A percentile compares a stretch with the other conserved stretches of the same genome.
These are phyloP conservation scores for Allophyes oxyacanthae DNA, from an alignment of 2,888 invertebrate species.

Conservation along the genomic window DNA sequence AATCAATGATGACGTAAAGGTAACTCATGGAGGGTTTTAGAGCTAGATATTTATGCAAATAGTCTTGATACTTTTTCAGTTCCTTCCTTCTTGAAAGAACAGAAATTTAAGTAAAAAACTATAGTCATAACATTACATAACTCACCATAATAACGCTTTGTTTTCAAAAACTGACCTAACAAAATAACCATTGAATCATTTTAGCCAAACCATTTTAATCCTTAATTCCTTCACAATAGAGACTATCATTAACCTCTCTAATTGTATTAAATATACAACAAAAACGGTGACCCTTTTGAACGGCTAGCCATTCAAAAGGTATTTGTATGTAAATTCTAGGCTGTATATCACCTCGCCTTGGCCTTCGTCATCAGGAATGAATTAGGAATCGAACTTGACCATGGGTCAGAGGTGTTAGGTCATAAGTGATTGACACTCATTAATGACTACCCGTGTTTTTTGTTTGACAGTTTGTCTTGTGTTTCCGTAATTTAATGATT, in stretches of 20 bases:
- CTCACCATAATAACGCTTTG: conserved; percentile 12
- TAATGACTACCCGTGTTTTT: conserved; percentile 64
- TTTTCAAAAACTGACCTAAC: conserved; percentile 22
- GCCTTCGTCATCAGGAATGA: conserved; percentile 76
- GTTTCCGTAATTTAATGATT: conserved; percentile 42
- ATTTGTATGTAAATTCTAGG: conserved; percentile 83
- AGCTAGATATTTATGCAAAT: too few species aligned
- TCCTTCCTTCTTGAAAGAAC: too few species aligned
- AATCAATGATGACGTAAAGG: too few species aligned
- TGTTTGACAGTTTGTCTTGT: conserved; percentile 50
- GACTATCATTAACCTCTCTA: conserved; percentile 1
- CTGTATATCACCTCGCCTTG: conserved; percentile 72
- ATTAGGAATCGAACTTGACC: conserved; percentile 87
- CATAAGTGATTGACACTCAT: conserved; percentile 79
- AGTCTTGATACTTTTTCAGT: too few species aligned
- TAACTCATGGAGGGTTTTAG: too few species aligned
- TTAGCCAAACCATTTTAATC: conserved; percentile 10
- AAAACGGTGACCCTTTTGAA: conserved; percentile 75
- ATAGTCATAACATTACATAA: conserved; percentile 7
- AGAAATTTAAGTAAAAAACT: neutral
- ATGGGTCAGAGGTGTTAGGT: conserved; percentile 72
- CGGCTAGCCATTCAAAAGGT: conserved; percentile 73
- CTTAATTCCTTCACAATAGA: conserved; percentile 17
- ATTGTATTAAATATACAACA: conserved; percentile 56
- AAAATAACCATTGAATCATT: conserved; percentile 4